Conservation (phyloP, 2,888 invertebrate genomes). For the Piscicola geometra region DNA sequence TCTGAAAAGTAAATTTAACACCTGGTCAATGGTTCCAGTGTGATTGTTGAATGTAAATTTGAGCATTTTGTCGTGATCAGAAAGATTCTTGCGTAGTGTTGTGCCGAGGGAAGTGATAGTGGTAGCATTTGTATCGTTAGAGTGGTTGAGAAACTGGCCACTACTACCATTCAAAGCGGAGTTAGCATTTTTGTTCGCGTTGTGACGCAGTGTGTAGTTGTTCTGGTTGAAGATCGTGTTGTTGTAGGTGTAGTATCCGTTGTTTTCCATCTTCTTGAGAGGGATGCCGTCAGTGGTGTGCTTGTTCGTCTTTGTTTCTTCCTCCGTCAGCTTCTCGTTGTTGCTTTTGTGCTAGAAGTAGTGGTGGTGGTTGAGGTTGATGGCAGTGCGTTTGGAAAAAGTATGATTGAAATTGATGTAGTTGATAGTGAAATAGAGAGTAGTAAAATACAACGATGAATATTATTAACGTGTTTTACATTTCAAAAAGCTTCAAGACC, state of each 20-base stretch:
- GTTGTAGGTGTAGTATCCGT: constrained; percentile 34
- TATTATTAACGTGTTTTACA: no score
- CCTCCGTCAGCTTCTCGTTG: constrained; percentile 23
- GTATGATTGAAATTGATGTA: no score
- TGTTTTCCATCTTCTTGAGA: constrained; percentile 26
- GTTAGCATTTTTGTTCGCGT: background rate
- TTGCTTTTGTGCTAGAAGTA: constrained; percentile 12
- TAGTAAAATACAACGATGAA: no score
- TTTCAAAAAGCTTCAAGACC: no score
- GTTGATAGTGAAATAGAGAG: no score
- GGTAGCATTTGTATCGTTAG: background rate
- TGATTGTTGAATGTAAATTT: constrained; percentile 14
- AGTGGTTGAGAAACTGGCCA: background rate
- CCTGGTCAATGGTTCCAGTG: constrained; percentile 11
- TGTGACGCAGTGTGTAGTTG: background rate
- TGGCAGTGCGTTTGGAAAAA: background rate
- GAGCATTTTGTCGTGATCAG: constrained; percentile 4
- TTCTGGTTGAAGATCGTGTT: constrained; percentile 33
- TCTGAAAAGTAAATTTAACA: no score
- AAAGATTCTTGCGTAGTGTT: constrained; percentile 9
- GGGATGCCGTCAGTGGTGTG: constrained; percentile 29
- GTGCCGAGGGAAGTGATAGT: background rate
- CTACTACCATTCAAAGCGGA: background rate
- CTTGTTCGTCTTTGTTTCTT: constrained; percentile 22
- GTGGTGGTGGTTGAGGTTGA: background rate